These are phyloP conservation scores for Charina bottae DNA, from an alignment of 2,113 vertebrate species.

Conservation along the genomic window DNA sequence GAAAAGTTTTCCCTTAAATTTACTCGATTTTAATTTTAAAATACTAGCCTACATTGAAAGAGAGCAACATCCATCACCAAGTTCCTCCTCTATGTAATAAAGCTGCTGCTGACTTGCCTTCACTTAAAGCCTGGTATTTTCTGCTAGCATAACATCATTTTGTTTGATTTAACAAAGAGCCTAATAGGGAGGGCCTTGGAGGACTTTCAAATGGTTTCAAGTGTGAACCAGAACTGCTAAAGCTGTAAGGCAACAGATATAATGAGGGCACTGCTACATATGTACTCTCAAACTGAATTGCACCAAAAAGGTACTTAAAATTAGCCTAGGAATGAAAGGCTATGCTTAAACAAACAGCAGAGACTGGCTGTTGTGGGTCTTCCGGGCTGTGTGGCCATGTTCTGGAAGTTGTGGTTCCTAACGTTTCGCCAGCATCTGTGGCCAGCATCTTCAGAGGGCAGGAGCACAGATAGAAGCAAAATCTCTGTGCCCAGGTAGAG, in stretches of 20 bases:
- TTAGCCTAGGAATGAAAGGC: constrained; percentile 31
- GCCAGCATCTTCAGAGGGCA: too few species aligned
- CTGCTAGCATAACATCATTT: constrained; percentile 52
- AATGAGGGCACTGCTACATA: constrained; percentile 56
- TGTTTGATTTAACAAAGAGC: constrained; percentile 61
- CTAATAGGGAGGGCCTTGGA: constrained; percentile 54
- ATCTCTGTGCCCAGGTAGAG: too few species aligned
- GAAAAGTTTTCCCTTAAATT: not conserved
- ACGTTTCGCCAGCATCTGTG: too few species aligned
- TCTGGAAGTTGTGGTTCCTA: too few species aligned
- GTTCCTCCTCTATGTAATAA: constrained; percentile 14
- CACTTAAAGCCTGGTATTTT: constrained; percentile 53
- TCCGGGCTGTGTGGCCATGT: too few species aligned
- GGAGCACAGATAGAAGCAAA: too few species aligned
- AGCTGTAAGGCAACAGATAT: constrained; percentile 57
- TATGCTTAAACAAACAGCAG: not conserved
- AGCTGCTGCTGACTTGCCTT: constrained; percentile 46
- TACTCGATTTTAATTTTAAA: constrained; percentile 25
- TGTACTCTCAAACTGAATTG: constrained; percentile 33
- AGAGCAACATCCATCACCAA: not conserved
- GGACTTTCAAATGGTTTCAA: constrained; percentile 59
- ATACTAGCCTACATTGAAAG: not conserved
- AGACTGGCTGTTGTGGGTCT: too few species aligned
- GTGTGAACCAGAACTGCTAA: constrained; percentile 47
- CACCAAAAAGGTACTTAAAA: constrained; percentile 43